Percentiles rank a stretch among this genome's conserved stretches.
These are phyloP conservation scores for Drosophila lacertosa DNA, from an alignment of 1,140 invertebrate genomes.

Conservation along the genomic window DNA sequence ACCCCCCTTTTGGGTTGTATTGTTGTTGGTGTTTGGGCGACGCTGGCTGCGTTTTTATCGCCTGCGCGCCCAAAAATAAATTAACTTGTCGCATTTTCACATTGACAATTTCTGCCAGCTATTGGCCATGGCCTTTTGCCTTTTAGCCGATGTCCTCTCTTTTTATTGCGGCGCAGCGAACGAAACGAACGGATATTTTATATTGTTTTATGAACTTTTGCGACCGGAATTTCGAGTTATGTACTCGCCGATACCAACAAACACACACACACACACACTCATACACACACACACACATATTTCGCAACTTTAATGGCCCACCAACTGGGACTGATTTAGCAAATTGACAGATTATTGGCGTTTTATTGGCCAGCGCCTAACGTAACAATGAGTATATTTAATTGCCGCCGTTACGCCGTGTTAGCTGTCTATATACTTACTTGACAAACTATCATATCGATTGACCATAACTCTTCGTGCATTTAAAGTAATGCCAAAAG, in stretches of 20 bases:
- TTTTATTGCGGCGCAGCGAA: constrained; percentile 29
- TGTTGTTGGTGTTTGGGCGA: constrained; percentile 30
- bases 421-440: constrained; percentile 6
- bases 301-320: constrained; percentile 48
- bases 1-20: background rate
- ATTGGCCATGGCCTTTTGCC: constrained; percentile 46
- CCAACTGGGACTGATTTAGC: constrained; percentile 70
- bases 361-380: constrained; percentile 54
- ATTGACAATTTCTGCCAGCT: constrained; percentile 61
- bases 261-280: too few species aligned
- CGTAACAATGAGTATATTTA: constrained; percentile 34
- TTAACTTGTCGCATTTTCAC: constrained; percentile 72
- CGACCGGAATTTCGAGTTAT: constrained; percentile 31
- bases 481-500: background rate
- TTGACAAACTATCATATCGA: constrained; percentile 17
- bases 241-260: constrained; percentile 13
- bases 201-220: constrained; percentile 75
- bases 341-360: constrained; percentile 76
- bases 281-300: too few species aligned
- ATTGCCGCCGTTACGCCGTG: constrained; percentile 37
- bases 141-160: constrained; percentile 26
- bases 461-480: constrained; percentile 8
- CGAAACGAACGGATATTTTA: constrained; percentile 57
- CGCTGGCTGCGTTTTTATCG: constrained; percentile 43
- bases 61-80: constrained; percentile 50